Percentiles rank a stretch among this genome's conserved stretches.
These are phyloP conservation scores for Edolisoma coerulescens DNA, from an alignment of 2,113 vertebrate species.

Conservation along the genomic window DNA sequence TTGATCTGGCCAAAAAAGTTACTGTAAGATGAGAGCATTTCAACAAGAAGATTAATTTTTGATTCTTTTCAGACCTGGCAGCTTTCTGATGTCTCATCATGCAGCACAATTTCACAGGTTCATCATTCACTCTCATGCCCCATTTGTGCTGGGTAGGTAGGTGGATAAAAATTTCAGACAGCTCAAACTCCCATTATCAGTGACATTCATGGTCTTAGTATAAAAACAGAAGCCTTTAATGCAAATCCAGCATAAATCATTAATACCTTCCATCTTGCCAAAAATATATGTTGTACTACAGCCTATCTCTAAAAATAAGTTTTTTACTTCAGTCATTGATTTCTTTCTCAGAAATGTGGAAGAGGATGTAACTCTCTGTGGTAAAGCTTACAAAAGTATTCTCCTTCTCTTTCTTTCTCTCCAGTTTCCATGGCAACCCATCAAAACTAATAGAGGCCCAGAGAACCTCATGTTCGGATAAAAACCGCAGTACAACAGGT, in stretches of 20 bases:
- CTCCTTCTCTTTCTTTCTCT: neutral
- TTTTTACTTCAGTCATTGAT: neutral
- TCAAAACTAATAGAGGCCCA: constrained; percentile 59
- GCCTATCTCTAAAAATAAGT: neutral
- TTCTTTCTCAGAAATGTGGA: neutral
- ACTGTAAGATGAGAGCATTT: neutral
- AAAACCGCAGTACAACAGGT: constrained; percentile 7
- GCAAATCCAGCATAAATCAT: neutral
- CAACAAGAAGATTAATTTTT: neutral
- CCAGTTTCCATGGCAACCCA: constrained; percentile 66
- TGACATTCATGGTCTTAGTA: neutral
- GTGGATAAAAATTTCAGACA: neutral
- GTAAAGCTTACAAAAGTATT: neutral
- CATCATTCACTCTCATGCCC: neutral
- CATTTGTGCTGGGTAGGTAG: neutral
- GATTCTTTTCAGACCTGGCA: neutral
- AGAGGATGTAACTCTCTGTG: neutral
- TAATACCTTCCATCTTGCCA: neutral
- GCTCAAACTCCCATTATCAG: neutral
- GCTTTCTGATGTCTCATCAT: neutral
- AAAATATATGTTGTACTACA: neutral
- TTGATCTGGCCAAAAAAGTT: neutral
- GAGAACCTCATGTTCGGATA: constrained; percentile 10
- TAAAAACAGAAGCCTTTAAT: neutral
- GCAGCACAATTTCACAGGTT: neutral